Evolutionary conservation across 2,113 vertebrate genomes (phyloP).

Genomic region (Tetrao urogallus): DNA sequence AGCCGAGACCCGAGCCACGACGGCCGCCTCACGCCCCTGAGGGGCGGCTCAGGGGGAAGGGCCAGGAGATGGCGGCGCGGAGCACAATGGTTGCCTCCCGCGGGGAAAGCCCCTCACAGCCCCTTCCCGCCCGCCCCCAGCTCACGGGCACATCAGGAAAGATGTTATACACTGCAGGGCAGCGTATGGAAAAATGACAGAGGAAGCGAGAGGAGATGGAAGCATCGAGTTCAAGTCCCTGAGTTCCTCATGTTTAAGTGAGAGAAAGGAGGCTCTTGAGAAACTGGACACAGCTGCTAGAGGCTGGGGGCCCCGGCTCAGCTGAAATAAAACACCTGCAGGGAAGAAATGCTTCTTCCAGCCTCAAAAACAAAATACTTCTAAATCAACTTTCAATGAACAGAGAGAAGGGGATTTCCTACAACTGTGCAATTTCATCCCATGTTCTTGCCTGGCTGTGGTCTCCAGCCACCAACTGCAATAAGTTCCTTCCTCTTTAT

Average conservation of each 20-base stretch:
- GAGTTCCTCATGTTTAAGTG: accelerated
- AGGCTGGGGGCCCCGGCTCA: not conserved
- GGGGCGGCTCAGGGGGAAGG: not conserved
- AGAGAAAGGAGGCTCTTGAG: not conserved
- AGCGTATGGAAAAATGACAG: too few species aligned
- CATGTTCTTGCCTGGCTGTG: accelerated
- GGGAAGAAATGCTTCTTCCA: not conserved
- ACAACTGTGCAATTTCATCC: accelerated
- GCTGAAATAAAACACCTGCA: not conserved
- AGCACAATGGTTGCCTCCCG: not conserved
- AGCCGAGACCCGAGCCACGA: too few species aligned
- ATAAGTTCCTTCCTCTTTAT: accelerated
- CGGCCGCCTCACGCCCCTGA: not conserved
- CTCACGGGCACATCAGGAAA: too few species aligned
- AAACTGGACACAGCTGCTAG: not conserved
- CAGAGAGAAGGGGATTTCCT: accelerated
- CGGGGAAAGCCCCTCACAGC: not conserved
- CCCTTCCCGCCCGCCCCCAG: not conserved
- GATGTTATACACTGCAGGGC: too few species aligned
- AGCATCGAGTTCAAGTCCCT: not conserved
- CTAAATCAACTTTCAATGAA: not conserved
- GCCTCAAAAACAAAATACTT: not conserved
- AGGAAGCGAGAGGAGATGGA: too few species aligned
- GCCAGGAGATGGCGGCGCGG: not conserved
- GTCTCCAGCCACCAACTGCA: accelerated